Evolutionary conservation across 1,140 invertebrate genomes (phyloP), one percentile per base, ranked within the genome.

Genomic region (Chrysoperla carnea): DNA sequence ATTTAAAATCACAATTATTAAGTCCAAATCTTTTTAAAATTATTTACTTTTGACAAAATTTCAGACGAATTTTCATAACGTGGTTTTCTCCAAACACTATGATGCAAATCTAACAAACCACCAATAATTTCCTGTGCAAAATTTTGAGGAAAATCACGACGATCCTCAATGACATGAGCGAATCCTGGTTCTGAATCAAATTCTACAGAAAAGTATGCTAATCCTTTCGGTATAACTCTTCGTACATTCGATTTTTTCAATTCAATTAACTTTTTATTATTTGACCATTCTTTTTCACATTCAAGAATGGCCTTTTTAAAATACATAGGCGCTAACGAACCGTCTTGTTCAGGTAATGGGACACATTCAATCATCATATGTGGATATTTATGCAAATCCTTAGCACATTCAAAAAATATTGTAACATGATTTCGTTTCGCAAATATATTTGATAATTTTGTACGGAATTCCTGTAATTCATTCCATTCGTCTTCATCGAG

Each of bases 301-400:
- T 97, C 93, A 52, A 87, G 65, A 38, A 98, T 76, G 0, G 91
- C 92, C 78, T 98, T 97, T 74, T 94, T 95, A 56, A 97, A 97
- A 67, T 95, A 97, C 47, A 97, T 93, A 1, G 90, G 87, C 8
- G 87, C 86, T 55, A 82, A 63, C 47, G 86, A 81, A 17, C 83
- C 85, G 29, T 76, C 69, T 60, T 91, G 83, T 54, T 72, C 73
- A 6, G 84, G 76, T 49, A 96, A 52, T 1, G 92, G 87, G 14
- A 97, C 68, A 68, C 91, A 96, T 51, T 96, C 81, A 13, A 96
- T 66, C 37, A 71, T 67, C 73, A 93, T 81, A 59, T 98, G 93
- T 6, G 86, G 84, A 52, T 75, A 77, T 52, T 69, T 69, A 44
- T 81, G 69, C 13, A 89, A 64, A 55, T 72, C 70, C 48, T 75